Evolutionary conservation across 2,113 vertebrate genomes (phyloP).

Genomic region (Thryonomys swinderianus): DNA sequence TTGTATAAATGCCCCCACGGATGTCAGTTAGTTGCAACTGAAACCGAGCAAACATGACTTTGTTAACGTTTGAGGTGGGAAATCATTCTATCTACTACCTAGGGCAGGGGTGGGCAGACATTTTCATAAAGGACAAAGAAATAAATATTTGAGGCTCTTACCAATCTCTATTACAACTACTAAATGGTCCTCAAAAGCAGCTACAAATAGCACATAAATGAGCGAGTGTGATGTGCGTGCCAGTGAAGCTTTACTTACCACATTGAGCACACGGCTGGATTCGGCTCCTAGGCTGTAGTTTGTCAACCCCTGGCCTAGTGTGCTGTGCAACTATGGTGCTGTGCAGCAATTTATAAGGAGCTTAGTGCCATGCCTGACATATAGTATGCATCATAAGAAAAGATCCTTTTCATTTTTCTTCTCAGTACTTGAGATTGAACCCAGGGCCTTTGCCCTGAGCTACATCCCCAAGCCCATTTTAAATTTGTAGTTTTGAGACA

Average conservation of each 20-base stretch:
- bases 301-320: neutral
- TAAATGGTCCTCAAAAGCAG: neutral
- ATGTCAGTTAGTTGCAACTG: neutral
- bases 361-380: neutral
- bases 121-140: neutral
- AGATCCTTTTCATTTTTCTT: neutral
- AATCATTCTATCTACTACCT: neutral
- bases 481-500: neutral
- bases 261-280: neutral
- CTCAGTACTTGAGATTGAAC: neutral
- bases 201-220: neutral
- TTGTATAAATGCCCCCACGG: neutral
- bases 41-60: neutral
- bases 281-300: fast-evolving
- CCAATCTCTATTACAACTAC: neutral
- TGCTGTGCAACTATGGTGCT: neutral
- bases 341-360: no score
- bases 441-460: neutral
- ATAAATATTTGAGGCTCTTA: neutral
- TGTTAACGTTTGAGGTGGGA: neutral
- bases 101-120: neutral
- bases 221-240: neutral
- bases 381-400: neutral
- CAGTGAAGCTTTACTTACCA: neutral
- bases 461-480: neutral